These are phyloP conservation scores for Probosciger aterrimus DNA, from an alignment of 2,113 vertebrate genomes.

Conservation along the genomic window DNA sequence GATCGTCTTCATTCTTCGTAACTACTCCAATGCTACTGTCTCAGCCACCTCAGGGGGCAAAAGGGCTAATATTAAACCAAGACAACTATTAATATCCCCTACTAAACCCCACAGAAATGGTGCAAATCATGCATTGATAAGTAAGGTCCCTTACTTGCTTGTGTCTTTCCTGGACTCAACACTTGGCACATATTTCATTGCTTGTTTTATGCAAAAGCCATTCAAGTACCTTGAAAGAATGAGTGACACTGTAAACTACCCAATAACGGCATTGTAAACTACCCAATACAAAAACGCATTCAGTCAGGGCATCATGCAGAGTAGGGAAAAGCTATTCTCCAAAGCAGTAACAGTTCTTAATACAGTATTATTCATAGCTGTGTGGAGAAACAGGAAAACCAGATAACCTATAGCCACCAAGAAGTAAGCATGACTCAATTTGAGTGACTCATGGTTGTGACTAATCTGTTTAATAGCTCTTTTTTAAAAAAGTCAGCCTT, in stretches of 20 bases:
- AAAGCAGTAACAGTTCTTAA: background rate
- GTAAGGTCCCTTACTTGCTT: background rate
- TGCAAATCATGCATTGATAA: background rate
- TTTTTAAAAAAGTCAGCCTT: background rate
- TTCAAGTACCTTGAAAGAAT: background rate
- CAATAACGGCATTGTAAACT: background rate
- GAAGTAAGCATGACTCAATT: slow-evolving; percentile 19
- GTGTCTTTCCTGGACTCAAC: background rate
- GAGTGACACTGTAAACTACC: background rate
- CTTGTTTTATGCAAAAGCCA: background rate
- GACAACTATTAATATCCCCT: background rate
- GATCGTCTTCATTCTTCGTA: background rate
- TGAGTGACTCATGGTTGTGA: slow-evolving; percentile 37
- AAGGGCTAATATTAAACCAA: background rate
- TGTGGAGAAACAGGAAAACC: background rate
- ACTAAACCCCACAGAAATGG: background rate
- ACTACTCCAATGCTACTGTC: background rate
- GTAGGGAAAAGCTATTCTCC: background rate
- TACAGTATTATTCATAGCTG: background rate
- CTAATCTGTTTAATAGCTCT: slow-evolving; percentile 30
- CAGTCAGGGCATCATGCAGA: background rate
- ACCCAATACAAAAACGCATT: background rate
- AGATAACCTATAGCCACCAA: background rate
- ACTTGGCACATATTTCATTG: background rate
- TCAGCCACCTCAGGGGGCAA: background rate